These are phyloP conservation scores for Rhadina sibilatrix DNA, from an alignment of 2,113 vertebrate species.

Conservation along the genomic window DNA sequence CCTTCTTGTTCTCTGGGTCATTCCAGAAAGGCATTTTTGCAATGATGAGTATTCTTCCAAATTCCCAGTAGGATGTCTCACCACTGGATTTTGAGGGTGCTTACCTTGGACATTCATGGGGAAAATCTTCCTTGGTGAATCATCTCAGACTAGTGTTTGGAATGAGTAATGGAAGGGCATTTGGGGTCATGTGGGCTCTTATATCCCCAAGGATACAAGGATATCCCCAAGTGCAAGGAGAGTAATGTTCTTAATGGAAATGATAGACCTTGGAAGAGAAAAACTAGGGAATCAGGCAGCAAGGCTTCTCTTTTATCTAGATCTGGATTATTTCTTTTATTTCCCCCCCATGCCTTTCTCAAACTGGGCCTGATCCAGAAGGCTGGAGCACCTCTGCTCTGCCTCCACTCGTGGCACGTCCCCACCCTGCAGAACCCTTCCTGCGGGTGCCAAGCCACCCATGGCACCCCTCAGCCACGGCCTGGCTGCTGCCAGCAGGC, in stretches of 20 bases:
- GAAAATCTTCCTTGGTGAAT: background rate
- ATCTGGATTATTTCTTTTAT: background rate
- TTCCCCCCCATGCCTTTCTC: background rate
- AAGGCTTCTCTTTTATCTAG: background rate
- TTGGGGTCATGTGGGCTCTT: background rate
- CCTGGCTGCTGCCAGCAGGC: background rate
- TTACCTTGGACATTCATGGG: background rate
- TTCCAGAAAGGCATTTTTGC: background rate
- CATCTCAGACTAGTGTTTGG: background rate
- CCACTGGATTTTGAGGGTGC: background rate
- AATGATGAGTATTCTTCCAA: background rate
- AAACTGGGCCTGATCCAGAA: background rate
- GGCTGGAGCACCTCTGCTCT: background rate
- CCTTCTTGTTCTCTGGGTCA: background rate
- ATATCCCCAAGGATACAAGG: no score
- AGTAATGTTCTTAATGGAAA: background rate
- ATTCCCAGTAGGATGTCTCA: background rate
- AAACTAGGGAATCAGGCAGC: background rate
- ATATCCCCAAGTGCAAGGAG: background rate
- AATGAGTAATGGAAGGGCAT: background rate
- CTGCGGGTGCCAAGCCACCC: background rate
- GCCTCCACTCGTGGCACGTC: rapidly evolving
- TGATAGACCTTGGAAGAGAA: background rate
- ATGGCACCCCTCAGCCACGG: background rate
- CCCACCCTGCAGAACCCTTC: background rate